A percentile compares a stretch with the other conserved stretches of the same genome.
Evolutionary conservation across 2,888 invertebrate species (phyloP).

Genomic region (Pogonocherus hispidulus): DNA sequence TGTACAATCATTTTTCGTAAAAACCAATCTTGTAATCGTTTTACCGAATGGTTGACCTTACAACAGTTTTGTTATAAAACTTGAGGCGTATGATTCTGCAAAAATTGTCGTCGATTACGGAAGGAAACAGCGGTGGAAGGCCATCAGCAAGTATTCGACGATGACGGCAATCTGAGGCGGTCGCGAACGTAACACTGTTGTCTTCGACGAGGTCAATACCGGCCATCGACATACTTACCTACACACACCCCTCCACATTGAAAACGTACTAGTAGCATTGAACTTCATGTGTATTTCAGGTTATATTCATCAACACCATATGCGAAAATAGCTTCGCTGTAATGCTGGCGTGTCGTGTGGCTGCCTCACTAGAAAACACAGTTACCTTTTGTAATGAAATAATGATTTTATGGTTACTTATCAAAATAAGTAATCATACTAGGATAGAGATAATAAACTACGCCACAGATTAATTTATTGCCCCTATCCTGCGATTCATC

Average conservation of each 20-base stretch:
- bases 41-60: not conserved
- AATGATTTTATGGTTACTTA: not conserved
- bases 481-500: no score
- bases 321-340: constrained; percentile 30
- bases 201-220: constrained; percentile 61
- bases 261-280: constrained; percentile 53
- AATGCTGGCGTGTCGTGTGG: constrained; percentile 14
- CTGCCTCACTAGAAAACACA: constrained; percentile 1
- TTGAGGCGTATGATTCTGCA: not conserved
- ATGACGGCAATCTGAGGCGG: constrained; percentile 37
- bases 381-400: not conserved
- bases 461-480: no score
- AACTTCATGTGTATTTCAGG: constrained; percentile 49
- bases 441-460: no score
- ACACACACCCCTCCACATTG: constrained; percentile 61
- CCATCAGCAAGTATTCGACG: constrained; percentile 32
- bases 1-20: no score
- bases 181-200: constrained; percentile 55
- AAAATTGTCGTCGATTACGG: constrained; percentile 24
- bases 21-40: no score
- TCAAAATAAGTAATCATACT: no score
- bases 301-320: constrained; percentile 36
- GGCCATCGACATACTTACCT: constrained; percentile 67
- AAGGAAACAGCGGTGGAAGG: constrained; percentile 31
- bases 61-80: constrained; percentile 1